Evolutionary conservation across 2,888 invertebrate genomes (phyloP).

Genomic region (Drosophila kanekoi): DNA sequence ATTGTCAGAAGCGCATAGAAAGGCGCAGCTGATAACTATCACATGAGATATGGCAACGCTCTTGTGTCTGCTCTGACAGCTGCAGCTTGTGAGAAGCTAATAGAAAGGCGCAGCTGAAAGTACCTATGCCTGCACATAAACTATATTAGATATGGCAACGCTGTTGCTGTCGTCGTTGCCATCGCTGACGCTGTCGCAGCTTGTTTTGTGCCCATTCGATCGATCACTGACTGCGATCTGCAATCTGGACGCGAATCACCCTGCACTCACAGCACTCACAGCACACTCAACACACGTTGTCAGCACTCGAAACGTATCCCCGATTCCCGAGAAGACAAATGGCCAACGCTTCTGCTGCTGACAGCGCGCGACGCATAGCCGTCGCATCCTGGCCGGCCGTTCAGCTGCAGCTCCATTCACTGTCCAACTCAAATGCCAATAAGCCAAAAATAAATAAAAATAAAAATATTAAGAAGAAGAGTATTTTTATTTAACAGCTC

Average conservation of each 20-base stretch:
- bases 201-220: constrained; percentile 37
- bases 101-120: constrained; percentile 6
- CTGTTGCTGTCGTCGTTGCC: constrained; percentile 2
- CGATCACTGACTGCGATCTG: constrained; percentile 67
- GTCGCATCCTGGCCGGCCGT: constrained; percentile 56
- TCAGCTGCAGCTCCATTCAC: constrained; percentile 17
- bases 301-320: constrained; percentile 48
- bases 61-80: constrained; percentile 4
- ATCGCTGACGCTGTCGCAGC: constrained; percentile 2
- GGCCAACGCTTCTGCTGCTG: constrained; percentile 65
- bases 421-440: constrained; percentile 65
- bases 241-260: constrained; percentile 37
- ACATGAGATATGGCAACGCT: neutral
- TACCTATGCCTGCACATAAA: constrained; percentile 2
- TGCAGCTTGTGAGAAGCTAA: neutral
- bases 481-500: constrained; percentile 74
- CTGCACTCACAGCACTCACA: constrained; percentile 41
- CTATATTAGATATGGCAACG: constrained; percentile 18
- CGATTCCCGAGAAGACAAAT: constrained; percentile 65
- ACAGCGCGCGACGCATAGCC: constrained; percentile 39
- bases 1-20: neutral
- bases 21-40: neutral
- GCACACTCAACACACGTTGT: constrained; percentile 45
- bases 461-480: constrained; percentile 11
- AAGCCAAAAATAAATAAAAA: constrained; percentile 38